Base-by-base conservation (phyloP, 2,888 invertebrate genomes). In the Branchinecta sandiegonensis region DNA sequence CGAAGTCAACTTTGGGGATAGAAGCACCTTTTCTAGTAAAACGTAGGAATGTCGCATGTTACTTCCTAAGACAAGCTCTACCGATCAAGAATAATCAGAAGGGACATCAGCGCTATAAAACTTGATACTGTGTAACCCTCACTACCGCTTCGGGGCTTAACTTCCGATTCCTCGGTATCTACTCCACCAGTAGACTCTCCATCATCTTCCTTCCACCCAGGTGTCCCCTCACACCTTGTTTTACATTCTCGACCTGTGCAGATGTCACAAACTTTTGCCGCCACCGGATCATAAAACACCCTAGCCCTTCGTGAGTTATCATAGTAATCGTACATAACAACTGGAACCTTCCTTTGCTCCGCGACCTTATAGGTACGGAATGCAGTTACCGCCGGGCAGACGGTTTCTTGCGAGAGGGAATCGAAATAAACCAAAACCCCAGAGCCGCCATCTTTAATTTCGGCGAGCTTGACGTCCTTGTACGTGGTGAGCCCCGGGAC, bases 281-380 rank as follows among this genome's bases (percentile, higher is more conserved):
- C 79, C 66, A 83, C 81, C 6, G 87, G 83, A 71, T 85, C 83
- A 79, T 90, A 93, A 79, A 93, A 93, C 73, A 87, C 85, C 72
- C 90, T 83, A 1, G 90, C 91, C 75, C 87, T 84, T 74, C 89
- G 86, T 74, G 89, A 88, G 71, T 88, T 89, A 77, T 95, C 93
- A 74, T 94, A 95, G 74, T 95, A 90, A 77, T 96, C 95, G 73
- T 87, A 88, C 64, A 95, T 83, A 64, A 86, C 84, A 71, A 94
- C 90, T 73, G 89, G 85, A 46, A 89, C 91, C 10, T 93, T 88
- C 70, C 89, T 89, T 74, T 93, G 91, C 67, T 88, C 84, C 6
- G 91, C 90, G 12, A 92, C 89, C 75, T 89, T 88, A 76, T 90
- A 86, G 0, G 88, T 88, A 73, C 90, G 84, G 74, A 87, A 87